phyloP scores from a whole-genome alignment of 2,113 vertebrate genomes.

The Meriones unguiculatus region DNA sequence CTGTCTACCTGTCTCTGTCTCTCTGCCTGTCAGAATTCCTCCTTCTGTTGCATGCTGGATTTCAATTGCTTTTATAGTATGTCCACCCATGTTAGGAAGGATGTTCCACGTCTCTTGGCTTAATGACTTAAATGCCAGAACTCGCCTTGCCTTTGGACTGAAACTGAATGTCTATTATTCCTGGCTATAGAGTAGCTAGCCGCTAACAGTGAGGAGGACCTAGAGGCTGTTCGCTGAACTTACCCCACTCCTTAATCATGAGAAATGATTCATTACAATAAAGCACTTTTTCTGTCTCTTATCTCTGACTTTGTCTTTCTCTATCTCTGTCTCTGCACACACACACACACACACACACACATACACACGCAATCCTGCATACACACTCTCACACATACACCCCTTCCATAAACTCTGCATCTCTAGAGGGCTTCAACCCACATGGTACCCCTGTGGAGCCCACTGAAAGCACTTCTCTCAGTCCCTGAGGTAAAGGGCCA shows the following conservation, averaged over 20 bases:
- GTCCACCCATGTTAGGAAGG: too few relatives aligned
- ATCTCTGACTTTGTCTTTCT: neutral
- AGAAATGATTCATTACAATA: neutral
- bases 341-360: neutral
- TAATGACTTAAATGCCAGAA: neutral
- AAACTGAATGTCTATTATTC: too few relatives aligned
- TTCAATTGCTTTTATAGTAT: neutral
- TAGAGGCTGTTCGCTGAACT: neutral
- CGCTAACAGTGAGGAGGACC: neutral
- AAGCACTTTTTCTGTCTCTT: neutral
- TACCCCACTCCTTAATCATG: rapidly evolving
- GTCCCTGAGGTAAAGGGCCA: neutral
- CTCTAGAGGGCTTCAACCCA: neutral
- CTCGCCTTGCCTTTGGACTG: neutral
- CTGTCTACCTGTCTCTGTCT: too few relatives aligned
- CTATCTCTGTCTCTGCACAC: neutral
- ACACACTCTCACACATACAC: neutral
- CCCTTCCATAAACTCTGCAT: neutral
- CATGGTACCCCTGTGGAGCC: rapidly evolving
- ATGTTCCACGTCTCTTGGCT: neutral
- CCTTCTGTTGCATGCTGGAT: too few relatives aligned
- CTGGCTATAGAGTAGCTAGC: rapidly evolving
- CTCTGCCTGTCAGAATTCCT: too few relatives aligned
- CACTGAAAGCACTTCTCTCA: neutral
- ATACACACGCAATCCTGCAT: too few relatives aligned